Percentiles rank a stretch among this genome's conserved stretches.
Conservation (phyloP, 2,113 vertebrate genomes). For the Trichomycterus rosablanca region DNA sequence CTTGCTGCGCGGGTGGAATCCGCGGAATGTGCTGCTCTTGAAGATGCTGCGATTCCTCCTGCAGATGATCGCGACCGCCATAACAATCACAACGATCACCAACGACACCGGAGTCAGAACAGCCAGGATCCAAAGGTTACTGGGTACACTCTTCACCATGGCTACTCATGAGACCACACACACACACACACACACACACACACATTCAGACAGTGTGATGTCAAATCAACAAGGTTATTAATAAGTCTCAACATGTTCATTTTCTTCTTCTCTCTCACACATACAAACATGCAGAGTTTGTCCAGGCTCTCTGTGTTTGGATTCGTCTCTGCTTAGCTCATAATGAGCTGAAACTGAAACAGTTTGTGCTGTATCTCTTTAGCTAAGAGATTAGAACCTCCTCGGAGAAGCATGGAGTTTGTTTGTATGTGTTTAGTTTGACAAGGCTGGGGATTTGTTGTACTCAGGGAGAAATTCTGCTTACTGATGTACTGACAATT, state of each 20-base stretch:
- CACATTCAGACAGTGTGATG: constrained; percentile 1
- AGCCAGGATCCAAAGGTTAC: constrained; percentile 94
- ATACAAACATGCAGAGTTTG: constrained; percentile 11
- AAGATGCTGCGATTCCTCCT: constrained; percentile 93
- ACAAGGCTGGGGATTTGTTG: constrained; percentile 36
- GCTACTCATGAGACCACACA: too few species aligned
- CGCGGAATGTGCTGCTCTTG: constrained; percentile 85
- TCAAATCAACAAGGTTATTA: constrained; percentile 17
- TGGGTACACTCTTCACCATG: constrained; percentile 88
- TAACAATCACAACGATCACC: constrained; percentile 85
- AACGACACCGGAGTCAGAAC: constrained; percentile 89
- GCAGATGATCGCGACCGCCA: constrained; percentile 89
- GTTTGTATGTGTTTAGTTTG: constrained; percentile 14
- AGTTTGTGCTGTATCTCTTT: constrained; percentile 36
- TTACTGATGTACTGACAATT: not conserved
- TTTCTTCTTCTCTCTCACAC: not conserved
- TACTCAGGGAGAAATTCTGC: constrained; percentile 10
- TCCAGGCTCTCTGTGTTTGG: constrained; percentile 27
- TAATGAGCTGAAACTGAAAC: constrained; percentile 36
- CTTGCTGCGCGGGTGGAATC: constrained; percentile 88
- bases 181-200: too few species aligned
- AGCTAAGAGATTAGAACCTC: constrained; percentile 39
- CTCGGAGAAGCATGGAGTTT: constrained; percentile 23
- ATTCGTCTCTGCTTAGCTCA: constrained; percentile 33
- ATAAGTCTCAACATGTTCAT: constrained; percentile 15